phyloP scores from a whole-genome alignment of 2,113 vertebrate species.

The Budorcas taxicolor region DNA sequence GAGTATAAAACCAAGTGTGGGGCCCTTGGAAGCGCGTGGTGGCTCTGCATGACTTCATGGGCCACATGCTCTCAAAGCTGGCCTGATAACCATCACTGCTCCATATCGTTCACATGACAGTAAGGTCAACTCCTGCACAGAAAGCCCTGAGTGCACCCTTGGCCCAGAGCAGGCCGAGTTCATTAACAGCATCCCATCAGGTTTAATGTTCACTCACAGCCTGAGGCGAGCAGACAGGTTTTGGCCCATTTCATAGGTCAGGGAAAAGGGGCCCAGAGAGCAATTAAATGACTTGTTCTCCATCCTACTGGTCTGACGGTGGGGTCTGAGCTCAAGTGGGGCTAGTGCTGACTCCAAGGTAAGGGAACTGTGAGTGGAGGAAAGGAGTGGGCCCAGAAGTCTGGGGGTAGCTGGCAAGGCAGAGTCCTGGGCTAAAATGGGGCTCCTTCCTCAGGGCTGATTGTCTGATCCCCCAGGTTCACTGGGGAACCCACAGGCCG shows the following conservation, averaged over 20 bases:
- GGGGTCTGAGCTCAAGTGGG: neutral
- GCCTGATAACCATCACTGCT: neutral
- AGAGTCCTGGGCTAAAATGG: neutral
- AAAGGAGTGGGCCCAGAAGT: neutral
- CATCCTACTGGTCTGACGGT: neutral
- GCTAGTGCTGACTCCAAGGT: accelerated
- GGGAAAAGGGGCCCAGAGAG: neutral
- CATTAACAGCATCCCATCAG: neutral
- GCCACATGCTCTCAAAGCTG: accelerated
- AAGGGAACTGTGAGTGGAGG: neutral
- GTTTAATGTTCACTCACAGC: accelerated
- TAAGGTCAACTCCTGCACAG: neutral
- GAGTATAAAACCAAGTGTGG: neutral
- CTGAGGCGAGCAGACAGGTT: neutral
- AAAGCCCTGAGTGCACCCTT: neutral
- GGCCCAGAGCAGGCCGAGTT: neutral
- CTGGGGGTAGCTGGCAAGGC: neutral
- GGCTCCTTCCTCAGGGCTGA: neutral
- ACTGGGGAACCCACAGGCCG: neutral
- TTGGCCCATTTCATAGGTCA: neutral
- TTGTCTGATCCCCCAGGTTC: neutral
- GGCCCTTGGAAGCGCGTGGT: neutral
- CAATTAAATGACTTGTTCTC: neutral
- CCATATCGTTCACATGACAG: accelerated
- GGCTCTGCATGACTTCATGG: no score